Evolutionary conservation across 2,888 invertebrate genomes (phyloP), one percentile per base, ranked within the genome.

Genomic region (Pharmacophagus antenor): DNA sequence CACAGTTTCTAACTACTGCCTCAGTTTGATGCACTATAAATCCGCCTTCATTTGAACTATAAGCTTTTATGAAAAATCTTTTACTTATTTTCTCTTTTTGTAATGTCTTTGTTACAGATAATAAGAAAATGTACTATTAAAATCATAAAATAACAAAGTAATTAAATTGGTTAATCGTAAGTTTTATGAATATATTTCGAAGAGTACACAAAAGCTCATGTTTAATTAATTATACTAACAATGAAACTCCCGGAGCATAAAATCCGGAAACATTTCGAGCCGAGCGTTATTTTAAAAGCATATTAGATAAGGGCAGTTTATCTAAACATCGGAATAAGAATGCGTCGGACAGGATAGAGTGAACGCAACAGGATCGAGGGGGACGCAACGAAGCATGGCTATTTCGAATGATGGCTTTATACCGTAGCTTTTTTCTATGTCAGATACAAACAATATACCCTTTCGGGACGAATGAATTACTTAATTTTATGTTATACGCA

Each of bases 391-490:
- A 79, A 81, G 85, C 88, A 87, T 79, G 73, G 78, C 72, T 72
- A 79, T 84, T 82, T 71, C 76, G 64, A 77, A 78, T 83, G 79
- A 84, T 82, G 81, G 77, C 81, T 84, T 75, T 77, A 81, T 80
- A 79, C 76, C 76, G 75, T 71, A 72, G 70, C 74, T 82, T 87
- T 87, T 87, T 86, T 78, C 78, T 77, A 80, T 74, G 87, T 87
- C 88, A 87, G 82, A 82, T 76, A 84, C 85, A 87, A 82, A 77
- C 82, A 78, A 76, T 76, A 74, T 76, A 88, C 87, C 88, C 88
- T 85, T 88, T 87, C 84, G 80, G 81, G 77, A 77, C 80, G 76
- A 88, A 88, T 85, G 85, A 88, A 88, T 89, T 83, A 84, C 86
- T 88, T 88, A 88, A 88, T 88, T 88, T 87, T 79, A 77, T 80